Base-by-base conservation (phyloP, 2,888 invertebrate genomes). In the Drosophila vallismaia region DNA sequence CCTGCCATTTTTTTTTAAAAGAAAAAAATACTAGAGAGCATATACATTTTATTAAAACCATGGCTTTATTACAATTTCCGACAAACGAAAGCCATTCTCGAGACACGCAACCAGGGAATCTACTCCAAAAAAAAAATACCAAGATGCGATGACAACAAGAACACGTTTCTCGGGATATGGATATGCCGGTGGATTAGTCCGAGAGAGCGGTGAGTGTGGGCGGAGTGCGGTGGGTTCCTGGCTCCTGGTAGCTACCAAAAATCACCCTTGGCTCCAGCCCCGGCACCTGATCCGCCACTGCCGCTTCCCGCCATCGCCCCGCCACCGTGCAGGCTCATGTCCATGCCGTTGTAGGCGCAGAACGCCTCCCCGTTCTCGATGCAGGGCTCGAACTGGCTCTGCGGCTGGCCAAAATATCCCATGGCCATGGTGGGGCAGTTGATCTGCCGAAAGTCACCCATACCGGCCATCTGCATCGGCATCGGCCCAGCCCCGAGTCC, bases 331-430 rank as follows among this genome's bases (percentile, higher is more conserved):
- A 12, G 9, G 28, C 6, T 29, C 31, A 49, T 19, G 2, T 69
- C 48, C 36, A 69, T 24, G 38, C 49, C 59, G 12, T 69, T 70
- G 59, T 70, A 69, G 44, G 71, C 69, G 7, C 49, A 54, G 28
- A 45, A 69, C 12, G 69, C 69, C 24, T 69, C 71, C 2, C 28
- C 19, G 8, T 49, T 42, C 3, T 33, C 48, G 4, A 59, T 19
- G n/a, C 48, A n/a, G 36, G 59, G 28, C 42, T 59, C 60, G 14
- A 6, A 38, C 36, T 36, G 48, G 33, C 12, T 24, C 28, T 48
- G 38, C 1, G 8, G 14, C 36, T 36, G 28, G 10, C 19, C 14
- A 28, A 19, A 28, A 9, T 3, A 12, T 7, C 12, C 10, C 14
- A 7, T 40, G 4, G 7, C 10, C 40, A 12, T 36, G 29, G 48